These are phyloP conservation scores for Orchestes rusci DNA, from an alignment of 2,888 invertebrate genomes.

Conservation along the genomic window DNA sequence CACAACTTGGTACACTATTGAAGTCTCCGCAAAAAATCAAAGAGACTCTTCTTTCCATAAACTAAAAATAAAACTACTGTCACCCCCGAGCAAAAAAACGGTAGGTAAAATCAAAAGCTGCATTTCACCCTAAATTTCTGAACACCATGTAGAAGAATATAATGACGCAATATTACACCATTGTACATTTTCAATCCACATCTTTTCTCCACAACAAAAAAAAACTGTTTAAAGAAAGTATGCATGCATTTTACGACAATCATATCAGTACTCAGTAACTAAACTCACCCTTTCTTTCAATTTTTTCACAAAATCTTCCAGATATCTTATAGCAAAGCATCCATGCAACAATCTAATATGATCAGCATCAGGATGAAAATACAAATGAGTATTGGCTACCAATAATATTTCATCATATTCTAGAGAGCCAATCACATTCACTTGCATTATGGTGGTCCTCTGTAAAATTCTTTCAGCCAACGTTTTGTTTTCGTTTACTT, in stretches of 20 bases:
- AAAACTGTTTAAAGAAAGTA: no score
- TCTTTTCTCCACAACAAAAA: no score
- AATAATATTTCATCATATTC: constrained; percentile 51
- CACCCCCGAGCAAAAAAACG: not conserved
- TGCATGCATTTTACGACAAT: no score
- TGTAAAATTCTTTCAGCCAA: constrained; percentile 53
- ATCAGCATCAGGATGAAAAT: constrained; percentile 87
- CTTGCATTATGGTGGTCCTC: constrained; percentile 63
- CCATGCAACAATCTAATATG: constrained; percentile 84
- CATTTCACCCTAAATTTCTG: no score
- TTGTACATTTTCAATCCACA: no score
- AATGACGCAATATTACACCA: no score
- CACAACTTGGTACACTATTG: constrained; percentile 81
- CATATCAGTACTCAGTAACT: no score
- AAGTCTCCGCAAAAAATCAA: constrained; percentile 88
- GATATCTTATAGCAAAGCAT: constrained; percentile 62
- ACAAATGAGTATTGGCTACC: constrained; percentile 83
- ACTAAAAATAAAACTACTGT: constrained; percentile 33
- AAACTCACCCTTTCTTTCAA: constrained; percentile 40
- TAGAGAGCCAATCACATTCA: constrained; percentile 50
- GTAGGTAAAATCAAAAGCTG: no score
- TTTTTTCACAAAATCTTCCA: constrained; percentile 52
- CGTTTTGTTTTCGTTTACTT: constrained; percentile 52
- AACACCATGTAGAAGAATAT: no score
- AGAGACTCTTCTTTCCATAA: constrained; percentile 48